phyloP scores from a whole-genome alignment of 2,113 vertebrate species.

The Crotalus helleri region DNA sequence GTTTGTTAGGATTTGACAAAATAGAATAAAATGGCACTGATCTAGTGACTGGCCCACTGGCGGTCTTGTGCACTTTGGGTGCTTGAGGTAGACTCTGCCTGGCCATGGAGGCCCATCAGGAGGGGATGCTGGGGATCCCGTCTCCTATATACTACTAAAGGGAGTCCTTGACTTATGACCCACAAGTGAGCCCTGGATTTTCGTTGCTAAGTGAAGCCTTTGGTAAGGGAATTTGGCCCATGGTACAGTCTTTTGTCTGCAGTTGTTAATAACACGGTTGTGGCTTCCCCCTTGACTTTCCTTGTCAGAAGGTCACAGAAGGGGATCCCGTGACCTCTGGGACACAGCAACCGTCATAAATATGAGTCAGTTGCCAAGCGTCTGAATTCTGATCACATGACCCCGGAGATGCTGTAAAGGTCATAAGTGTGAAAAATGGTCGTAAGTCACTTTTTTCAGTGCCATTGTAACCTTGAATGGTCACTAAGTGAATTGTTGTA shows the following conservation, averaged over 20 bases:
- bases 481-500: background rate
- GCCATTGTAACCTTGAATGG: background rate
- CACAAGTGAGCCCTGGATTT: background rate
- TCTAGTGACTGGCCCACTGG: background rate
- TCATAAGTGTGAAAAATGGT: background rate
- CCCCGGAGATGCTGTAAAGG: background rate
- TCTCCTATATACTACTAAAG: background rate
- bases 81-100: background rate
- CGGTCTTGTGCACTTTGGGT: background rate
- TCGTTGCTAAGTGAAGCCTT: background rate
- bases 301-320: background rate
- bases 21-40: background rate
- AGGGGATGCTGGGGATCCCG: background rate
- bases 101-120: too few species aligned
- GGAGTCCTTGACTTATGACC: background rate
- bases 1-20: background rate
- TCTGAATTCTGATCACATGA: background rate
- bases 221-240: too few species aligned
- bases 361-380: background rate
- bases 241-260: too few species aligned
- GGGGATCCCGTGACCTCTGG: background rate
- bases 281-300: background rate
- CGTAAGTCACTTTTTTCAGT: background rate
- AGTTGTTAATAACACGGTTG: accelerated
- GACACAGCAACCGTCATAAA: background rate